Percentiles rank a stretch among this genome's conserved stretches.
Conservation (phyloP, 1,140 invertebrate species). For the Ooceraea biroi region DNA sequence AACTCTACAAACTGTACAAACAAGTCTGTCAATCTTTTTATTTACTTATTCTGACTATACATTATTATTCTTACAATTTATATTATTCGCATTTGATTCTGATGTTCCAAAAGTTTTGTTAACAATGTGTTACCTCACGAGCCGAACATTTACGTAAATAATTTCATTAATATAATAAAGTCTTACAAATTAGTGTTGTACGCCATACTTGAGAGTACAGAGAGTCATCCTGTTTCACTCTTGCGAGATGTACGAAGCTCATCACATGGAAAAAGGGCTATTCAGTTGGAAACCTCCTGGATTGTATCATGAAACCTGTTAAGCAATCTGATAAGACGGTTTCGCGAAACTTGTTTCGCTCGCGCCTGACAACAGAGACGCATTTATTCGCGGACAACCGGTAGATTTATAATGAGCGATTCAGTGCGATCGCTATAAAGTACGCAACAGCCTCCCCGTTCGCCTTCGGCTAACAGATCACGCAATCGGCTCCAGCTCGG, state of each 20-base stretch:
- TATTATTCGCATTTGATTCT: no score
- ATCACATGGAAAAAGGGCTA: not conserved
- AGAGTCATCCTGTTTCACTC: not conserved
- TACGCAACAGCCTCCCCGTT: slow-evolving; percentile 5
- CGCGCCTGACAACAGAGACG: not conserved
- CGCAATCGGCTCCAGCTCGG: slow-evolving; percentile 14
- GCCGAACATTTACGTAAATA: no score
- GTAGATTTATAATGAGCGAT: slow-evolving; percentile 40
- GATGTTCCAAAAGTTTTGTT: no score
- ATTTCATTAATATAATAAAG: no score
- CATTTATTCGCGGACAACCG: not conserved
- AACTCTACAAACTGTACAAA: not conserved
- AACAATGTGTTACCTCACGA: no score
- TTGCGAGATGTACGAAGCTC: not conserved
- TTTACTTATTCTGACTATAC: no score
- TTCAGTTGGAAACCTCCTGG: slow-evolving; percentile 1
- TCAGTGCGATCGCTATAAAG: slow-evolving; percentile 28
- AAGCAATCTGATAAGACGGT: no score
- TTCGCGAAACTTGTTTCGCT: slow-evolving; percentile 20
- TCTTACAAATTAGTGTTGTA: no score
- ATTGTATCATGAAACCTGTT: not conserved
- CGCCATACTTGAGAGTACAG: no score
- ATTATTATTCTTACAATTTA: no score
- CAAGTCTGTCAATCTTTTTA: no score
- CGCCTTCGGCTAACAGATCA: slow-evolving; percentile 30